Conservation (phyloP, 1,140 invertebrate genomes). For the Drosophila lowei region DNA sequence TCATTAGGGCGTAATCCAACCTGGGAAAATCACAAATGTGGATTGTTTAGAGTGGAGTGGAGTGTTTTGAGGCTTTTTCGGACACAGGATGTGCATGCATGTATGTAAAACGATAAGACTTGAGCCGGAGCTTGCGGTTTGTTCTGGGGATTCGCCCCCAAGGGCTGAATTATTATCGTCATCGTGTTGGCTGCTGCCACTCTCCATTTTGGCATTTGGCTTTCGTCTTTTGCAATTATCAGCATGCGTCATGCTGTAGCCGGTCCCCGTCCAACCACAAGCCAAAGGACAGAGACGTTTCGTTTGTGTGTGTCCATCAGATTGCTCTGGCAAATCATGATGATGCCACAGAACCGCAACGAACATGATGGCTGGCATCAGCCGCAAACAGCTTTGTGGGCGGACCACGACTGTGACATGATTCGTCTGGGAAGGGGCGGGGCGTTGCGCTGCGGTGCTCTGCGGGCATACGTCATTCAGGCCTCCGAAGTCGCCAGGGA, state of each 20-base stretch:
- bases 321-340: conserved; percentile 66
- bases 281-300: conserved; percentile 28
- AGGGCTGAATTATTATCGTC: conserved; percentile 76
- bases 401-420: conserved; percentile 51
- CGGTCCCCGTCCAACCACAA: conserved; percentile 41
- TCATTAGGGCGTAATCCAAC: conserved; percentile 70
- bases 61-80: conserved; percentile 10
- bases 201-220: conserved; percentile 31
- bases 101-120: conserved; percentile 63
- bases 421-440: conserved; percentile 1
- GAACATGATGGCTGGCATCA: conserved; percentile 51
- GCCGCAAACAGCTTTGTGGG: conserved; percentile 58
- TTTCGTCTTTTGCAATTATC: conserved; percentile 72
- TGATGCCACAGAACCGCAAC: conserved; percentile 74
- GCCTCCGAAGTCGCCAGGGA: no score
- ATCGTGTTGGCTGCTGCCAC: conserved; percentile 61
- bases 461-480: no score
- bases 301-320: conserved; percentile 37
- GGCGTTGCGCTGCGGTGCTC: no score
- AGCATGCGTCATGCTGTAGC: conserved; percentile 52
- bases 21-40: conserved; percentile 28
- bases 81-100: conserved; percentile 16
- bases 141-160: conserved; percentile 38
- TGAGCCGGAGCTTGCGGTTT: conserved; percentile 47
- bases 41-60: neutral